Evolutionary conservation across 2,113 vertebrate species (phyloP), one percentile per base, ranked within the genome.

Genomic region (Promerops cafer): DNA sequence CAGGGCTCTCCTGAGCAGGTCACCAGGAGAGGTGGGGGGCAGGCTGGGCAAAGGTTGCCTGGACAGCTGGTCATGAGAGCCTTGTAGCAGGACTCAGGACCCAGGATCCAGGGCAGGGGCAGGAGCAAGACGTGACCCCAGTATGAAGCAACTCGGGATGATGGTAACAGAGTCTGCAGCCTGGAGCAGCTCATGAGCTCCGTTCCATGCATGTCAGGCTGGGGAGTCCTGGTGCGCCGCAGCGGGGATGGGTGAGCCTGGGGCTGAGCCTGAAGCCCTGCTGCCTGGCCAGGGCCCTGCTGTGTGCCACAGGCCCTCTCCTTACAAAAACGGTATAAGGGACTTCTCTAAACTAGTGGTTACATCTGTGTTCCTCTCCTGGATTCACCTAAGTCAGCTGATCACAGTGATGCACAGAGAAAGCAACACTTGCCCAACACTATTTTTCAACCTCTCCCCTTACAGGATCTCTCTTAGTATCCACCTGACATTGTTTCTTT

Each of bases 121-220:
- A 80, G 39, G 22, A 80, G 20, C 20, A 65, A 33, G 49, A n/a
- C 21, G 4, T 3, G 26, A 40, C 5, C n/a, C 89, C 24, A 44
- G 69, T 28, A 12, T 1, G 33, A 37, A 69, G 31, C 16, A 28
- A 5, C 21, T 42, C 10, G 2, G 30, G 23, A 24, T 40, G 31
- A 20, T 2, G 39, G 40, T 5, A 8, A 40, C 7, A 45, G 68
- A 2, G 23, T 31, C 42, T 63, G 47, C 44, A 74, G 66, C 31
- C 63, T n/a, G 44, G 30, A 80, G 37, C 37, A 40, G 3, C 22
- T 11, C 14, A 1, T 2, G 39, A 71, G 37, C 53, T 52, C 12
- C 0, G 1, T 3, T 22, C 45, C 4, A 0, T 0, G 12, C 12
- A 15, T 1, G 13, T 11, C 1, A 1, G 30, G 16, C 66, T 23